Conservation (phyloP, 2,888 invertebrate species). For the Patella ulyssiponensis region DNA sequence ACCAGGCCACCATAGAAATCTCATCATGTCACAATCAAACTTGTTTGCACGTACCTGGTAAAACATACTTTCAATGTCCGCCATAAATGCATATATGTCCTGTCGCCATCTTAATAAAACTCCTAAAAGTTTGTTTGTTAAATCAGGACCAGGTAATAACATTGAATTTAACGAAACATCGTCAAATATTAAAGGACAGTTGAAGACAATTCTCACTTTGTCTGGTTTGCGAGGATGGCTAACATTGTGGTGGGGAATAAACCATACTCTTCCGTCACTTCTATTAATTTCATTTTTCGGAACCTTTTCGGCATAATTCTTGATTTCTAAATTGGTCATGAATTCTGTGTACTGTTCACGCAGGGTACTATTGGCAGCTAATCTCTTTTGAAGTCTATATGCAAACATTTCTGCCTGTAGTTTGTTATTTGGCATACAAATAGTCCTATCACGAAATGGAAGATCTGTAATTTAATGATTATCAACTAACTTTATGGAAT, state of each 20-base stretch:
- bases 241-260: conserved; percentile 23
- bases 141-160: conserved; percentile 33
- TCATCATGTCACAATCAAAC: conserved; percentile 27
- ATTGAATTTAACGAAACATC: conserved; percentile 31
- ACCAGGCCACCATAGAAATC: conserved; percentile 30
- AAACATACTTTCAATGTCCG: conserved; percentile 37
- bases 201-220: conserved; percentile 36
- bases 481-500: conserved; percentile 15
- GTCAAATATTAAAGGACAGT: conserved; percentile 33
- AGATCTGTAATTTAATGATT: conserved; percentile 25
- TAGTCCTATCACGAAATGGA: conserved; percentile 17
- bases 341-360: conserved; percentile 12
- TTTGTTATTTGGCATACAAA: conserved; percentile 22
- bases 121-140: conserved; percentile 31
- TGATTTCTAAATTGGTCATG: conserved; percentile 24
- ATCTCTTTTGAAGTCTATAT: conserved; percentile 12
- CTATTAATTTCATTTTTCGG: conserved; percentile 3
- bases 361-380: neutral
- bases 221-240: conserved; percentile 16
- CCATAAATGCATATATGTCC: conserved; percentile 28
- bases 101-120: conserved; percentile 35
- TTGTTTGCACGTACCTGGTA: conserved; percentile 29
- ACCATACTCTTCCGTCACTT: conserved; percentile 10
- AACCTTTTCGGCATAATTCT: conserved; percentile 29
- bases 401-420: conserved; percentile 13